Percentiles rank a stretch among this genome's conserved stretches.
These are phyloP conservation scores for Drosophila setifemur DNA, from an alignment of 1,140 invertebrate species.

Conservation along the genomic window DNA sequence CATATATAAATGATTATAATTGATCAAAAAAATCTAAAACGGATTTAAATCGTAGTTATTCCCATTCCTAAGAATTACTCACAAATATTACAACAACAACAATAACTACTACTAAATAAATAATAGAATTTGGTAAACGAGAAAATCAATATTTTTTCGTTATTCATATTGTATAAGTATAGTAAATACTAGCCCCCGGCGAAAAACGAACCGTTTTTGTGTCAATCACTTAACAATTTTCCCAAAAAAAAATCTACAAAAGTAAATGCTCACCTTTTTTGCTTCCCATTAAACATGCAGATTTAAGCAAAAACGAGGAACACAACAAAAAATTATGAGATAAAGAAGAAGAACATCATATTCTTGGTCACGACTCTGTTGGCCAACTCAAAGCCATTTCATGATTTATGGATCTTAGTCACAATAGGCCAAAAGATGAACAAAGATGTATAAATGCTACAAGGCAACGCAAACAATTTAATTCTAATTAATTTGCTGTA, in stretches of 20 bases:
- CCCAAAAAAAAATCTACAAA: conserved; percentile 23
- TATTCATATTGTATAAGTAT: no score
- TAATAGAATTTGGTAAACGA: no score
- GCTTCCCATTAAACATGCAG: conserved; percentile 43
- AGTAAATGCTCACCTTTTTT: conserved; percentile 13
- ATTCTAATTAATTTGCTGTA: not conserved
- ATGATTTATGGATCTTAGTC: conserved; percentile 52
- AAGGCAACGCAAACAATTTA: not conserved
- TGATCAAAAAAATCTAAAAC: no score
- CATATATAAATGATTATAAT: no score
- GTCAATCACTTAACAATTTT: conserved; percentile 1
- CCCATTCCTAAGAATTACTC: no score
- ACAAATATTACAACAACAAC: no score
- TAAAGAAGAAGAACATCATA: conserved; percentile 37
- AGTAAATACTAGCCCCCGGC: not conserved
- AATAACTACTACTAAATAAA: no score
- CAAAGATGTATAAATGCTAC: no score
- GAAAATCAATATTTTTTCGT: no score
- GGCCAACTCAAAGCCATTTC: conserved; percentile 3
- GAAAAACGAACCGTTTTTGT: conserved; percentile 12
- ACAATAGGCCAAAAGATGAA: conserved; percentile 27
- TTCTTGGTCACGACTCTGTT: conserved; percentile 49
- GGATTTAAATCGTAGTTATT: no score
- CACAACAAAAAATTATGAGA: conserved; percentile 8
- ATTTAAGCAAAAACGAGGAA: not conserved